A percentile compares a stretch with the other conserved stretches of the same genome.
Conservation (phyloP, 2,113 vertebrate species). For the Cyprinodon tularosa region DNA sequence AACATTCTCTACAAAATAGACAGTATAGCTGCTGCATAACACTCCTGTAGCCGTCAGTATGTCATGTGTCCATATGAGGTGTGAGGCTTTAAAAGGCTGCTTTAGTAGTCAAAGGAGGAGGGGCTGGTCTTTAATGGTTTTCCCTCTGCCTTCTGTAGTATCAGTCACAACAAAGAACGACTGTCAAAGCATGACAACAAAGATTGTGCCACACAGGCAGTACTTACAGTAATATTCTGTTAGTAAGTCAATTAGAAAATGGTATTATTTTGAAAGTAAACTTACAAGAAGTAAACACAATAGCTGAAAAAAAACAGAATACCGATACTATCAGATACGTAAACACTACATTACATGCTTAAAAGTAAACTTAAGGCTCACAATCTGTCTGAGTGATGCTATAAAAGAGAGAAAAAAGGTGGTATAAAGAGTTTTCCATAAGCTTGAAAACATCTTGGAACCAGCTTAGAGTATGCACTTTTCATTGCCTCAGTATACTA, state of each 20-base stretch:
- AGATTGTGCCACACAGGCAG: slow-evolving; percentile 50
- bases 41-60: slow-evolving; percentile 11
- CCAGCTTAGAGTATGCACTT: slow-evolving; percentile 21
- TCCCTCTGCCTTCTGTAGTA: slow-evolving; percentile 33
- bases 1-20: slow-evolving; percentile 55
- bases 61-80: slow-evolving; percentile 11
- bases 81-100: slow-evolving; percentile 33
- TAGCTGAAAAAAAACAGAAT: background rate
- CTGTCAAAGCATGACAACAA: slow-evolving; percentile 34
- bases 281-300: slow-evolving; percentile 23
- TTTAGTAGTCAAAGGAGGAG: slow-evolving; percentile 17
- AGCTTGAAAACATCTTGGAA: no score
- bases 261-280: slow-evolving; percentile 50
- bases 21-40: slow-evolving; percentile 20
- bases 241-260: slow-evolving; percentile 63
- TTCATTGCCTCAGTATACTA: background rate
- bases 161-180: slow-evolving; percentile 51
- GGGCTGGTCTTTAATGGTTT: slow-evolving; percentile 20
- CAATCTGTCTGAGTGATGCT: no score
- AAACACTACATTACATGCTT: background rate
- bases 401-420: no score
- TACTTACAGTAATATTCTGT: slow-evolving; percentile 42
- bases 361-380: slow-evolving; percentile 26
- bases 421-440: no score
- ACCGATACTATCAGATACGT: background rate